These are phyloP conservation scores for Drosophila trapezifrons DNA, from an alignment of 1,140 invertebrate genomes.

Conservation along the genomic window DNA sequence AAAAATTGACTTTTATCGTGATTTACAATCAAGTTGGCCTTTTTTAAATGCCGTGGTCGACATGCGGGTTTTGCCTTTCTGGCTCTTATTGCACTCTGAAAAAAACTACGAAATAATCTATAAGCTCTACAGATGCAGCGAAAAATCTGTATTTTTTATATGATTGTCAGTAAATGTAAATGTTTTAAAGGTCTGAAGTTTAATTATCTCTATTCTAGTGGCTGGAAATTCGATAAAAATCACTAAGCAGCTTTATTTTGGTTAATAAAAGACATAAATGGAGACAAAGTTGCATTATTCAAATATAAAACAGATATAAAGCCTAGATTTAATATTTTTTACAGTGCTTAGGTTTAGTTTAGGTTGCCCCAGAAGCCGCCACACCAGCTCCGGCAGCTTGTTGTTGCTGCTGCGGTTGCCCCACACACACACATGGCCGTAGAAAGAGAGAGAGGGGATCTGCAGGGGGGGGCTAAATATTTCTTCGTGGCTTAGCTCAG, in stretches of 20 bases:
- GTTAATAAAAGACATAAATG: too few relatives aligned
- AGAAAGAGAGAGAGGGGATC: background rate
- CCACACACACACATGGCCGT: constrained; percentile 38
- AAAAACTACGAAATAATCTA: too few relatives aligned
- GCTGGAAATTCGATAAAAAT: background rate
- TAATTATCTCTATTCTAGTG: background rate
- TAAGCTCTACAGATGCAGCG: too few relatives aligned
- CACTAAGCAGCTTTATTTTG: background rate
- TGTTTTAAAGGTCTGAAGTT: too few relatives aligned
- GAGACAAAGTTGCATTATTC: background rate
- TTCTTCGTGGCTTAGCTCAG: constrained; percentile 78
- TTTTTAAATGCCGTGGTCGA: constrained; percentile 80
- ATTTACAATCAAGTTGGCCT: constrained; percentile 81
- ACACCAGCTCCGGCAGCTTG: constrained; percentile 28
- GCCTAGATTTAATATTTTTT: background rate
- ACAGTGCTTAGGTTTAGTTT: constrained; percentile 8
- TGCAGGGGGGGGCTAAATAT: constrained; percentile 46
- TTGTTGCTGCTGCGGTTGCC: constrained; percentile 62
- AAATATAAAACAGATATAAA: too few relatives aligned
- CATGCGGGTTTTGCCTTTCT: constrained; percentile 65
- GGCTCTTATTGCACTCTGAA: constrained; percentile 22
- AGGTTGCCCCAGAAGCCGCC: constrained; percentile 4
- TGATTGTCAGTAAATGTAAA: too few relatives aligned
- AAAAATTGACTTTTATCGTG: constrained; percentile 83
- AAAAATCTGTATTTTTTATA: background rate